Conservation (phyloP, 2,888 invertebrate genomes). For the Idaea straminata region DNA sequence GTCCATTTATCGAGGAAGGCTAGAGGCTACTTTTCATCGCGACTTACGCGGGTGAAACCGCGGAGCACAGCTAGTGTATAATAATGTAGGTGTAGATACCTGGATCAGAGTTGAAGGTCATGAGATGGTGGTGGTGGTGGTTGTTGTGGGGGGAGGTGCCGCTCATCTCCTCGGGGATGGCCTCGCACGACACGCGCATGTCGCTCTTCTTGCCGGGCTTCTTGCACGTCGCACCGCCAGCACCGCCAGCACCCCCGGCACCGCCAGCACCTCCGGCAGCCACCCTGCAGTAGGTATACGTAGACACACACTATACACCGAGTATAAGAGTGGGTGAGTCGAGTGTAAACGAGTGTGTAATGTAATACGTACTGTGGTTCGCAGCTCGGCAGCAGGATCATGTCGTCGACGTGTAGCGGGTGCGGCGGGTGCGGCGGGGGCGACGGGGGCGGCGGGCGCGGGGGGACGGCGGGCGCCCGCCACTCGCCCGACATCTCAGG, state of each 20-base stretch:
- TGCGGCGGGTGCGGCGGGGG: slow-evolving; percentile 32
- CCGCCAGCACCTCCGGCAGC: slow-evolving; percentile 2
- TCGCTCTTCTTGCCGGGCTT: slow-evolving; percentile 87
- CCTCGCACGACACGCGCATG: slow-evolving; percentile 92
- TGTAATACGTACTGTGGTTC: slow-evolving; percentile 57
- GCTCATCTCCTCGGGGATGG: slow-evolving; percentile 93
- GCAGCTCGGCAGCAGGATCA: slow-evolving; percentile 59
- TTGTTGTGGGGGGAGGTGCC: slow-evolving; percentile 84
- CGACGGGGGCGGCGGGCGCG: slow-evolving; percentile 44
- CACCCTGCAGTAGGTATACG: no score
- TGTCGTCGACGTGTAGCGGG: slow-evolving; percentile 32
- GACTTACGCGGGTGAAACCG: no score
- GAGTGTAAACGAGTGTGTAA: no score
- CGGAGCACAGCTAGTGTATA: no score
- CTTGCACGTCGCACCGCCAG: slow-evolving; percentile 68
- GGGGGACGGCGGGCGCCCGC: slow-evolving; percentile 82
- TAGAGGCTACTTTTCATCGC: no score
- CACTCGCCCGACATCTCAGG: slow-evolving; percentile 95
- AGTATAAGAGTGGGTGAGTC: neutral
- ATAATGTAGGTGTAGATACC: slow-evolving; percentile 36
- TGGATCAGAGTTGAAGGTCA: slow-evolving; percentile 70
- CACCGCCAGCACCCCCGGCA: slow-evolving; percentile 33
- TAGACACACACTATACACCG: neutral
- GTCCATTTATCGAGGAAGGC: no score
- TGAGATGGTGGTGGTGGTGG: slow-evolving; percentile 44